Conservation (phyloP, 2,113 vertebrate genomes). For the Polyodon spathula region DNA sequence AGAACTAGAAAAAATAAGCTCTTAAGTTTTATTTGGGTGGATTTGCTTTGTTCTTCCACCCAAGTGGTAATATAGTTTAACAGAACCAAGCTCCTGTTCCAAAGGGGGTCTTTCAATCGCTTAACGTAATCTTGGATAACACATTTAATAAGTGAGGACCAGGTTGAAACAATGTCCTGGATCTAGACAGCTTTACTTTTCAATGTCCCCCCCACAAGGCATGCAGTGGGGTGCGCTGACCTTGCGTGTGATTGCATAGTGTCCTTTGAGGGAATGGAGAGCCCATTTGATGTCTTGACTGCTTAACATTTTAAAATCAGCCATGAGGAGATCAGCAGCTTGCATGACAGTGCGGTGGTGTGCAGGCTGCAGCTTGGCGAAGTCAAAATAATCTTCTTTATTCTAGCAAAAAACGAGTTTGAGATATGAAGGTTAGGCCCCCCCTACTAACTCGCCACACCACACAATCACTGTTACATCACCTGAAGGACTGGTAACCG, state of each 20-base stretch:
- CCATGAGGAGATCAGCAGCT: slow-evolving; percentile 90
- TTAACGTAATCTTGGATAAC: background rate
- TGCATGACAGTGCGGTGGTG: slow-evolving; percentile 76
- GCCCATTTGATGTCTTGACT: slow-evolving; percentile 96
- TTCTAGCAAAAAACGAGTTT: slow-evolving; percentile 35
- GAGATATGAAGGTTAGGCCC: background rate
- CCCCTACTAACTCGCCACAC: too few species aligned
- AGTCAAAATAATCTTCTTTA: slow-evolving; percentile 85
- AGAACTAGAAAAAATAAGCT: too few species aligned
- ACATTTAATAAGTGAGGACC: background rate
- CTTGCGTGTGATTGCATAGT: slow-evolving; percentile 99
- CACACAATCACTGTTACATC: background rate
- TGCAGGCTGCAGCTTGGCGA: slow-evolving; percentile 61
- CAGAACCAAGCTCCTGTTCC: too few species aligned
- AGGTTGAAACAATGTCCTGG: too few species aligned
- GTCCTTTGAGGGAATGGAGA: slow-evolving; percentile 89
- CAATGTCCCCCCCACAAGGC: background rate
- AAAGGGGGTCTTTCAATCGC: too few species aligned
- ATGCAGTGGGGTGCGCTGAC: slow-evolving; percentile 40
- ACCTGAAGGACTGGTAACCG: too few species aligned
- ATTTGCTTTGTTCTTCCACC: too few species aligned
- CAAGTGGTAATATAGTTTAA: too few species aligned
- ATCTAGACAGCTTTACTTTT: too few species aligned
- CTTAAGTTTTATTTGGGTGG: too few species aligned
- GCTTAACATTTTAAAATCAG: slow-evolving; percentile 92